phyloP scores from a whole-genome alignment of 1,140 invertebrate genomes.

The Drosophila virilis region DNA sequence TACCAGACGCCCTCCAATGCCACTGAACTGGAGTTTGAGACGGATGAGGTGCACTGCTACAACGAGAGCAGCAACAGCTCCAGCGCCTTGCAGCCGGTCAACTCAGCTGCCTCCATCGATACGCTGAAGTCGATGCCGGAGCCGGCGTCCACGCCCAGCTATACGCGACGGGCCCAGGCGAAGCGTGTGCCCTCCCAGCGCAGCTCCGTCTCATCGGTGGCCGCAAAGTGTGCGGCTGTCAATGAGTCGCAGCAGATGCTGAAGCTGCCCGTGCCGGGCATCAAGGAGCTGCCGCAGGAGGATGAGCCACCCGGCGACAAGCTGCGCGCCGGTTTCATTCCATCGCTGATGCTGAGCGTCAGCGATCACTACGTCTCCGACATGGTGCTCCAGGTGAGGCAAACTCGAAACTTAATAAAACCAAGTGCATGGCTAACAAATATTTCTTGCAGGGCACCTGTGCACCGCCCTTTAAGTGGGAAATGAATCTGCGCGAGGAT shows the following conservation, averaged over 20 bases:
- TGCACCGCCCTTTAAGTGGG: slow-evolving; percentile 85
- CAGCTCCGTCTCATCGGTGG: slow-evolving; percentile 76
- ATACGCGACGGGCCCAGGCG: slow-evolving; percentile 55
- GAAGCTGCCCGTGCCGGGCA: slow-evolving; percentile 72
- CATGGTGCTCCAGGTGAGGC: slow-evolving; percentile 88
- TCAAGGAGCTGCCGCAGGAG: slow-evolving; percentile 78
- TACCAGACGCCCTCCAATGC: slow-evolving; percentile 88
- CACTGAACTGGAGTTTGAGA: slow-evolving; percentile 88
- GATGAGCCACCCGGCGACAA: slow-evolving; percentile 73
- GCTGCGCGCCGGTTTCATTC: slow-evolving; percentile 82
- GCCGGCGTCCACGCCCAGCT: slow-evolving; percentile 39
- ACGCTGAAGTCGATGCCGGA: slow-evolving; percentile 64
- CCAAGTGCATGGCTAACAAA: too few species aligned
- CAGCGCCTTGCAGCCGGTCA: slow-evolving; percentile 52
- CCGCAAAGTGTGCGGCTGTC: slow-evolving; percentile 75
- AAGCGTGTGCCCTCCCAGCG: slow-evolving; percentile 75
- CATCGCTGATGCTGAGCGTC: slow-evolving; percentile 87
- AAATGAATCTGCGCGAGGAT: slow-evolving; percentile 85
- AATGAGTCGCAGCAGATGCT: slow-evolving; percentile 73
- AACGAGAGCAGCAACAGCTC: slow-evolving; percentile 54
- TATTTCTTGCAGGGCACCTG: slow-evolving; percentile 70
- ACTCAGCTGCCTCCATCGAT: slow-evolving; percentile 73
- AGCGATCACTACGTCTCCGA: slow-evolving; percentile 91
- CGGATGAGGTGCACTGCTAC: slow-evolving; percentile 84
- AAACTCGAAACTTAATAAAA: neutral